Evolutionary conservation across 2,113 vertebrate genomes (phyloP).

Genomic region (Otocyon megalotis): DNA sequence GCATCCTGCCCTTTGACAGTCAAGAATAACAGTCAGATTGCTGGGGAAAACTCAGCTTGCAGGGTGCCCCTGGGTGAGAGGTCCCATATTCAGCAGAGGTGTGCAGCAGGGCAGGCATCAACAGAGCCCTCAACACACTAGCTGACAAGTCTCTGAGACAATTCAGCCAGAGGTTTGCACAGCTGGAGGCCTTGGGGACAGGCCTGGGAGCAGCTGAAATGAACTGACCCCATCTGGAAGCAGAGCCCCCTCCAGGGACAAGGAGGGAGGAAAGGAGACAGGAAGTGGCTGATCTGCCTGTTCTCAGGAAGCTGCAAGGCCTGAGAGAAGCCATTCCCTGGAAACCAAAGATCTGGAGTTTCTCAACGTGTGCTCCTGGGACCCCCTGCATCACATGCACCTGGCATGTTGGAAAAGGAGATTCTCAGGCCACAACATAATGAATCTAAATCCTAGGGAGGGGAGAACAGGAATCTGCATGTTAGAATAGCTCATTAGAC

Average conservation of each 20-base stretch:
- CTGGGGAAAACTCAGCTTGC: not conserved
- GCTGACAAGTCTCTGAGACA: not conserved
- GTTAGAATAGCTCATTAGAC: not conserved
- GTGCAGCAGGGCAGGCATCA: not conserved
- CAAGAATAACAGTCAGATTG: not conserved
- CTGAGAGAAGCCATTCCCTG: not conserved
- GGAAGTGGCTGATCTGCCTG: slow-evolving; percentile 55
- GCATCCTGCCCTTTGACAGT: not conserved
- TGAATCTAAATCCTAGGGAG: not conserved
- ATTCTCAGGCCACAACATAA: not conserved
- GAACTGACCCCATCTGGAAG: slow-evolving; percentile 55
- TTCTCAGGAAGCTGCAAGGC: not conserved
- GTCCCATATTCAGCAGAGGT: not conserved
- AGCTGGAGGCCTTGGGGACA: not conserved
- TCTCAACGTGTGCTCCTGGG: not conserved
- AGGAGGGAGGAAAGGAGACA: not conserved
- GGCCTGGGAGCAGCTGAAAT: not conserved
- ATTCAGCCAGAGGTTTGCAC: not conserved
- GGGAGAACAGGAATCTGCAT: not conserved
- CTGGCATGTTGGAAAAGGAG: not conserved
- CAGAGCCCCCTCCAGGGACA: slow-evolving; percentile 17
- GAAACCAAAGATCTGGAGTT: not conserved
- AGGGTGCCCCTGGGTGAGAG: accelerated
- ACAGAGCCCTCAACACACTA: not conserved
- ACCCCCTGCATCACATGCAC: not conserved